Base-by-base conservation (phyloP, 1,140 invertebrate genomes). In the Anagrus nilaparvatae region DNA sequence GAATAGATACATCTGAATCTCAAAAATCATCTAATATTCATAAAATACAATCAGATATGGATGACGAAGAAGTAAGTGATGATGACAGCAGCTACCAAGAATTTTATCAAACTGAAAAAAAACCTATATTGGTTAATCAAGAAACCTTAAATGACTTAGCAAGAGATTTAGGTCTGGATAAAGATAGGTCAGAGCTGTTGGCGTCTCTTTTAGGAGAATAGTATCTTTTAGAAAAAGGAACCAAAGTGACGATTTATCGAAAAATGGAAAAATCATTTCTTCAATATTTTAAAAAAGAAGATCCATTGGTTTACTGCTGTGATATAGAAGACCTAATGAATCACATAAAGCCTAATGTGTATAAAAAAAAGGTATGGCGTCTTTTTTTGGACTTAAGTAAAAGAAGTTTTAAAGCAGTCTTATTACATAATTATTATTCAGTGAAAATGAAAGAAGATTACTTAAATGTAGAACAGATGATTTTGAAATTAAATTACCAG, bases 381-480 rank as follows among this genome's bases (percentile, higher is more conserved):
- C 16, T 32, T 32, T 61, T 59, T 41, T 56, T 61, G 30, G 30
- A 32, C 18, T 32, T 13, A 17, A 17, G 51, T 14, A 58, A 56
- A 51, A 45, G 40, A 44, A 62, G 53, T 48, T 48, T 59, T 33
- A 61, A 64, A 51, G 58, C 54, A 49, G 52, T 65, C 28, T 46
- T 61, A 32, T 42, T 63, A 20, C 51, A 65, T 39, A 63, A 59
- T 49, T 55, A 43, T 25, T 51, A 58, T 46, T 55, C 47, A 25
- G 50, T 49, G 24, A 46, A 52, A 30, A 39, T 60, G 10, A 62
- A 62, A 54, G 56, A 61, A 50, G 40, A 51, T 40, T 61, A 59
- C 47, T 13, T 45, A 24, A 58, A 49, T 20, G 36, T 62, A 23
- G 14, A 32, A 17, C 18, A 4, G 16, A n/a, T n/a, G n/a, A n/a